phyloP scores from a whole-genome alignment of 2,797 vertebrate species.

The Typhlichthys eigenmanni region DNA sequence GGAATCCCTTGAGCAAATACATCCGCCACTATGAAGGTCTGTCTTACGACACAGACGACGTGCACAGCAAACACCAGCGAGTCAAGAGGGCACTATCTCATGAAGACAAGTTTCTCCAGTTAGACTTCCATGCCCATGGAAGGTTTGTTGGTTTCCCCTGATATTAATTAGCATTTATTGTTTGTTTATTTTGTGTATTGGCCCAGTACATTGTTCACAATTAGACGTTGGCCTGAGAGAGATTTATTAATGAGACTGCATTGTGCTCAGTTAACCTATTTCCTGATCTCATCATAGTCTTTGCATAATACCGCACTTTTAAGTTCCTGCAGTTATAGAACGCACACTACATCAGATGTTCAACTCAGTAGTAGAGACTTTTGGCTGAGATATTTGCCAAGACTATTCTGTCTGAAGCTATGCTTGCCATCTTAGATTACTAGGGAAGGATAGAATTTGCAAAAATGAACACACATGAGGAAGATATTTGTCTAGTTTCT shows the following conservation, averaged over 20 bases:
- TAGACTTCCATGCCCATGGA: conserved; percentile 96
- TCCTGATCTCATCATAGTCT: conserved; percentile 7
- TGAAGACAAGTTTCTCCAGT: conserved; percentile 88
- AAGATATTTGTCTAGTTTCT: conserved; percentile 31
- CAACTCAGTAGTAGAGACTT: conserved; percentile 67
- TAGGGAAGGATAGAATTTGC: conserved; percentile 38
- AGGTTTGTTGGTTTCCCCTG: conserved; percentile 77
- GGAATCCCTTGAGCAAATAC: conserved; percentile 93
- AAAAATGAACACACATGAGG: conserved; percentile 32
- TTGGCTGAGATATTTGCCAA: conserved; percentile 63
- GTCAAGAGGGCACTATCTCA: conserved; percentile 89
- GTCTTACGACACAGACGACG: conserved; percentile 87
- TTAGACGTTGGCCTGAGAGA: conserved; percentile 2
- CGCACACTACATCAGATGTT: conserved; percentile 26
- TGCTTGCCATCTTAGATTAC: conserved; percentile 55
- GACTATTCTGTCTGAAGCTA: conserved; percentile 50
- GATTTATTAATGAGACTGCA: conserved; percentile 20
- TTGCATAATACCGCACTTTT: conserved; percentile 25
- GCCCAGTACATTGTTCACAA: conserved; percentile 12
- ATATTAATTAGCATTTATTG: conserved; percentile 8
- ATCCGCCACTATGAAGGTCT: conserved; percentile 97
- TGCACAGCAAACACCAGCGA: conserved; percentile 94
- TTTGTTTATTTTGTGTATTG: conserved; percentile 14
- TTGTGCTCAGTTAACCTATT: conserved; percentile 20
- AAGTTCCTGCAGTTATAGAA: conserved; percentile 31